Conservation (phyloP, 2,113 vertebrate genomes). For the Variabilichromis moorii region DNA sequence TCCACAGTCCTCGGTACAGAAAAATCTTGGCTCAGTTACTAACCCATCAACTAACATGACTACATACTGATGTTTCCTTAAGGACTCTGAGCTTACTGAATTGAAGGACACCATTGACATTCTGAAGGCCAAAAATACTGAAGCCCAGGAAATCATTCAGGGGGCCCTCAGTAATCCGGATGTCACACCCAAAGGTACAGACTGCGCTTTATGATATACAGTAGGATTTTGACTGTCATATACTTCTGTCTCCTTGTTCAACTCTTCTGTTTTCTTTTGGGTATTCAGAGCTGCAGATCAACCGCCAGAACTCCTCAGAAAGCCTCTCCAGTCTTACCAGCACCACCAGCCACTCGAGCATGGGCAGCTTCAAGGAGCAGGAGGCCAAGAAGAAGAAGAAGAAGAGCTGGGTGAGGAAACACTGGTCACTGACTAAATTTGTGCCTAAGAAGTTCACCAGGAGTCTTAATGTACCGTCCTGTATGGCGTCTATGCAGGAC, state of each 20-base stretch:
- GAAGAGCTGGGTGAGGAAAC: constrained; percentile 88
- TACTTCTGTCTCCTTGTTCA: not conserved
- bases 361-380: constrained; percentile 87
- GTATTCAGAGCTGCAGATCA: constrained; percentile 81
- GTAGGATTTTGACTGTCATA: not conserved
- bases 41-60: not conserved
- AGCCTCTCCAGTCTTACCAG: constrained; percentile 94
- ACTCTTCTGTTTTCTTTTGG: not conserved
- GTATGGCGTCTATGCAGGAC: accelerated
- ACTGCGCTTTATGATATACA: not conserved
- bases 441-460: not conserved
- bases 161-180: constrained; percentile 82
- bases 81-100: constrained; percentile 89
- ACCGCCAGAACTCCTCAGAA: constrained; percentile 94
- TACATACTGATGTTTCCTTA: not conserved
- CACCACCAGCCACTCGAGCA: constrained; percentile 89
- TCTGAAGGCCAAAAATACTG: constrained; percentile 88
- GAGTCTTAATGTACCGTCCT: not conserved
- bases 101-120: constrained; percentile 90
- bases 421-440: not conserved
- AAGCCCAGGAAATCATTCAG: constrained; percentile 90
- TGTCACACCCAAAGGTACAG: constrained; percentile 80
- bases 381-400: constrained; percentile 98
- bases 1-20: not conserved
- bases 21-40: not conserved